A percentile compares a stretch with the other conserved stretches of the same genome.
Evolutionary conservation across 2,888 invertebrate species (phyloP).

Genomic region (Synanthedon myopaeformis): DNA sequence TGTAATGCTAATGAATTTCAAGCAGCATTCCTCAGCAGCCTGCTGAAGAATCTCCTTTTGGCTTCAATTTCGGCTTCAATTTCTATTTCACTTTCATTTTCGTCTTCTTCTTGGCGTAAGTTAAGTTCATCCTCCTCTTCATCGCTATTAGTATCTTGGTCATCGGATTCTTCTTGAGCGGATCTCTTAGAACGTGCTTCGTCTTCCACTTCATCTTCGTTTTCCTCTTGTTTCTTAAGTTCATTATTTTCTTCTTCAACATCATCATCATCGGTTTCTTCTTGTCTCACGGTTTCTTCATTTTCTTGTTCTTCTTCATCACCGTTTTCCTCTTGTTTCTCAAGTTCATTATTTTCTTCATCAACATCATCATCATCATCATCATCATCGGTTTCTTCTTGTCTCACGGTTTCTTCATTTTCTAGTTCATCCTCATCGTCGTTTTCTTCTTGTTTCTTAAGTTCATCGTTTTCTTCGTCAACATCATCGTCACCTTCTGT

Average conservation of each 20-base stretch:
- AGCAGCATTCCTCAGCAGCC: constrained; percentile 27
- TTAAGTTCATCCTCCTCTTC: neutral
- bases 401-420: neutral
- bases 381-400: constrained; percentile 11
- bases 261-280: constrained; percentile 8
- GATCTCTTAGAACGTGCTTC: constrained; percentile 7
- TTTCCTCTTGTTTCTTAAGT: constrained; percentile 7
- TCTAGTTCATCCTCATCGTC: constrained; percentile 5
- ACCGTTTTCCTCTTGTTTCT: constrained; percentile 6
- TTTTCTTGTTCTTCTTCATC: constrained; percentile 10
- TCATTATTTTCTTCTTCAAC: constrained; percentile 5
- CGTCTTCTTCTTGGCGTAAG: constrained; percentile 2
- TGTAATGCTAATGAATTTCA: constrained; percentile 33
- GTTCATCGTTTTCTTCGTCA: constrained; percentile 5
- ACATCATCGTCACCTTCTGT: constrained; percentile 7
- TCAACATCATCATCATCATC: constrained; percentile 17
- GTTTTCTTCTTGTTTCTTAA: constrained; percentile 7
- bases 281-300: constrained; percentile 5
- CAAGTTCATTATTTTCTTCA: constrained; percentile 4
- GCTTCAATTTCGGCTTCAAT: constrained; percentile 1
- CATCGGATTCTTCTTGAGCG: constrained; percentile 5
- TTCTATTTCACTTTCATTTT: constrained; percentile 4
- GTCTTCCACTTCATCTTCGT: constrained; percentile 5
- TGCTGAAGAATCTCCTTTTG: constrained; percentile 23
- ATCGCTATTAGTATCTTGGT: constrained; percentile 5